Evolutionary conservation across 2,797 vertebrate genomes (phyloP).

Genomic region (Hypotaenidia philippensis): DNA sequence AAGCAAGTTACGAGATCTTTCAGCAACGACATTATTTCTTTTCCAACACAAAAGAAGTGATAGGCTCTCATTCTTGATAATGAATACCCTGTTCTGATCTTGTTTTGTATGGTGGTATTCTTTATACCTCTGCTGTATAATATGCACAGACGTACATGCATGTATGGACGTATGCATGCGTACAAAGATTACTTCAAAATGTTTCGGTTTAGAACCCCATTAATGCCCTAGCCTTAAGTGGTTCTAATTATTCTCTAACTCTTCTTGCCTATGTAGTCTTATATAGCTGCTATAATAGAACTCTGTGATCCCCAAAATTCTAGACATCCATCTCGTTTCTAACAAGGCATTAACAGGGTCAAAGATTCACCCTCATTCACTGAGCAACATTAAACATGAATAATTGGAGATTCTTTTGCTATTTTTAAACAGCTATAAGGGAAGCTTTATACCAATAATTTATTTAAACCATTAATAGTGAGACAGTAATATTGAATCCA

Average conservation of each 20-base stretch:
- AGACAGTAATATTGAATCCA: neutral
- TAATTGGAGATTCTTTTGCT: neutral
- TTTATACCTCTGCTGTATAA: neutral
- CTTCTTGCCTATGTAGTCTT: neutral
- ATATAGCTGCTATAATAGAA: neutral
- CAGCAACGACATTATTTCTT: neutral
- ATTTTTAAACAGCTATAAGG: conserved; percentile 19
- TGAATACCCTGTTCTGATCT: neutral
- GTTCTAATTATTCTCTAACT: neutral
- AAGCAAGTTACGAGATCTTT: neutral
- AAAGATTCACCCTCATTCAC: neutral
- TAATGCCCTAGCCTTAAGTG: neutral
- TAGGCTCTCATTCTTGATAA: neutral
- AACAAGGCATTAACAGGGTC: conserved; percentile 16
- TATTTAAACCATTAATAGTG: conserved; percentile 32
- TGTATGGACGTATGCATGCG: accelerated
- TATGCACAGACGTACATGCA: neutral
- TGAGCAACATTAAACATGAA: conserved; percentile 8
- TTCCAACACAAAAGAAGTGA: neutral
- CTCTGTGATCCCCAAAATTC: neutral
- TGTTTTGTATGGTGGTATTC: neutral
- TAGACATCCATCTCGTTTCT: neutral
- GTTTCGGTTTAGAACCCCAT: neutral
- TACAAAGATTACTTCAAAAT: neutral
- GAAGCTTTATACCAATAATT: conserved; percentile 21